Percentiles rank a stretch among this genome's conserved stretches.
phyloP scores from a whole-genome alignment of 1,140 invertebrate species.

The Spodoptera litura region DNA sequence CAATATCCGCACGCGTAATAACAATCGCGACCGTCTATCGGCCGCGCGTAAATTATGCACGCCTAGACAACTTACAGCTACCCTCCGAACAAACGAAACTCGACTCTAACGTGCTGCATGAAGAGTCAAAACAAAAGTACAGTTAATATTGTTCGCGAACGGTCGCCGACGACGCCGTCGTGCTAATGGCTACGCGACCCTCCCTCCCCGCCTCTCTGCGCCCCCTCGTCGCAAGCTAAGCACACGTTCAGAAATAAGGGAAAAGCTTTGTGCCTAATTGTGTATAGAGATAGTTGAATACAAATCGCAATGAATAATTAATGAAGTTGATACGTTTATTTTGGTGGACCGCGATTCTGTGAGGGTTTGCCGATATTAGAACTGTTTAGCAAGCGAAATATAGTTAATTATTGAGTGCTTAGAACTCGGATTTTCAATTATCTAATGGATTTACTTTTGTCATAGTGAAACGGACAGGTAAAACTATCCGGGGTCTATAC shows the following conservation, averaged over 20 bases:
- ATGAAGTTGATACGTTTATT: constrained; percentile 50
- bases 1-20: constrained; percentile 81
- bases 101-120: constrained; percentile 46
- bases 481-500: neutral
- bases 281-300: constrained; percentile 53
- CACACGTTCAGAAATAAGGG: constrained; percentile 64
- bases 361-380: constrained; percentile 28
- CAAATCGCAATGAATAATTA: constrained; percentile 50
- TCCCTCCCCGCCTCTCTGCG: constrained; percentile 55
- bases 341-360: constrained; percentile 42
- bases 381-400: constrained; percentile 23
- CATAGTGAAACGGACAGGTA: neutral
- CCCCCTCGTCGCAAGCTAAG: constrained; percentile 55
- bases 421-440: constrained; percentile 35
- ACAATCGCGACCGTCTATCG: constrained; percentile 82
- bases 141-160: constrained; percentile 57
- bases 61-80: constrained; percentile 52
- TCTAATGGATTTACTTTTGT: constrained; percentile 14
- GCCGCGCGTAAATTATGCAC: constrained; percentile 83
- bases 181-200: constrained; percentile 74
- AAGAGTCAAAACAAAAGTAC: constrained; percentile 40
- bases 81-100: constrained; percentile 45
- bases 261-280: constrained; percentile 64
- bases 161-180: constrained; percentile 67
- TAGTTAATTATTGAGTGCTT: constrained; percentile 36